These are phyloP conservation scores for Kryptopterus vitreolus DNA, from an alignment of 2,797 vertebrate species.

Conservation along the genomic window DNA sequence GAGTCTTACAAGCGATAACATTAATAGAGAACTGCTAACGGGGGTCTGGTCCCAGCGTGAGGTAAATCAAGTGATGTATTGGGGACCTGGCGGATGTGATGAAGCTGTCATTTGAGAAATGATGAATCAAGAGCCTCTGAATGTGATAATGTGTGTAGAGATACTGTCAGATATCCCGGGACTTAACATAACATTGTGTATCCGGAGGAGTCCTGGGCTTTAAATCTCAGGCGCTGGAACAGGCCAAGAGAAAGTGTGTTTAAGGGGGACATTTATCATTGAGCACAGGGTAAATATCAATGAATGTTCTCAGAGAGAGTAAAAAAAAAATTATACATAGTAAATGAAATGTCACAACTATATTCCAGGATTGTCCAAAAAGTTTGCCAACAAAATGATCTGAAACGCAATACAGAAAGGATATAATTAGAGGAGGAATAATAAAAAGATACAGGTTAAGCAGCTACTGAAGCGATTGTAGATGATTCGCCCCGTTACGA, in stretches of 20 bases:
- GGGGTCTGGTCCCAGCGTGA: conserved; percentile 44
- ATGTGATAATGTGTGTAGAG: conserved; percentile 5
- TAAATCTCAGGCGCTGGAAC: conserved; percentile 3
- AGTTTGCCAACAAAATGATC: too few relatives aligned
- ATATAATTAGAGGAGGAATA: too few relatives aligned
- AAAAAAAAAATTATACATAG: too few relatives aligned
- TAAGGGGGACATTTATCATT: conserved; percentile 6
- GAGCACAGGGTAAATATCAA: conserved; percentile 39
- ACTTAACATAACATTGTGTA: background rate
- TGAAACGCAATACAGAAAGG: background rate
- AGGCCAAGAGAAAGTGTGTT: background rate
- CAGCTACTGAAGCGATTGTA: too few relatives aligned
- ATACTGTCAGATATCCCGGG: background rate
- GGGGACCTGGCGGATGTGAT: conserved; percentile 39
- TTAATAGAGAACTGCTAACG: conserved; percentile 57
- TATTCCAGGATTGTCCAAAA: background rate
- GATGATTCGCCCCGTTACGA: too few relatives aligned
- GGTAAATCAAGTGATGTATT: conserved; percentile 52
- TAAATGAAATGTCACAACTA: conserved; percentile 56
- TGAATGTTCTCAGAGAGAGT: conserved; percentile 41
- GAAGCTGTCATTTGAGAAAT: conserved; percentile 23
- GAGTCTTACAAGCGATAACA: conserved; percentile 54
- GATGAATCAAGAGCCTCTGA: conserved; percentile 16
- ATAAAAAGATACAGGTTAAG: too few relatives aligned
- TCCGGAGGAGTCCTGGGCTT: background rate